Base-by-base conservation (phyloP, 2,888 invertebrate species). In the Eugnorisma glareosa region DNA sequence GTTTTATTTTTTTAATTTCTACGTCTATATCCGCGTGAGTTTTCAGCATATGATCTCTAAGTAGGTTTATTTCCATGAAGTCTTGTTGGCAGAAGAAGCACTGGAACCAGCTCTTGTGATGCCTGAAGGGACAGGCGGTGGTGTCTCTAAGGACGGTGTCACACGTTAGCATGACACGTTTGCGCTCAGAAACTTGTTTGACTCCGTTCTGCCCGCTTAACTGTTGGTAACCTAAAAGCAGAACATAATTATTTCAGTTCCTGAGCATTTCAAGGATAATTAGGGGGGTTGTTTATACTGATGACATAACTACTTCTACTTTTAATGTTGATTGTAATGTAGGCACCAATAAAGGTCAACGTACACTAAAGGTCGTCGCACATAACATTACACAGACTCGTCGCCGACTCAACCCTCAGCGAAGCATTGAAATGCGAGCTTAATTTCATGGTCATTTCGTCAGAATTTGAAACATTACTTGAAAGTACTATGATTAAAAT, bases 61-160 rank as follows among this genome's bases (percentile, higher is more conserved):
- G 89, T 11, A 91, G 79, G 63, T 91, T 91, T 35, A 96, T 92
- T 57, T 94, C 94, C 92, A 95, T 94, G 79, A 95, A 96, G 68
- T 94, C 93, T 85, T 94, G 85, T 3, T 90, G 88, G 84, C 96
- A 96, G 89, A 93, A 96, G 86, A 96, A 96, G 68, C 96, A 96
- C 82, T 93, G 95, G 89, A 96, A 96, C 96, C 96, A 96, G 86
- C 96, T 96, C 59, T 94, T 94, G 86, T 94, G 94, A 81, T 96
- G 96, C 35, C 96, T 90, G 84, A 96, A 96, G 0, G 95, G 95
- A 64, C 96, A 96, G 0, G 96, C 96, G 0, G 95, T 95, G 4
- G 95, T 96, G 70, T 94, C 89, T 73, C 86, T 90, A 0, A 96
- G 90, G 4, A 96, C 91, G 2, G 89, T 92, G 15, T 91, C 90